Evolutionary conservation across 2,888 invertebrate genomes (phyloP), one percentile per base, ranked within the genome.

Genomic region (Eustalomyia histrio): DNA sequence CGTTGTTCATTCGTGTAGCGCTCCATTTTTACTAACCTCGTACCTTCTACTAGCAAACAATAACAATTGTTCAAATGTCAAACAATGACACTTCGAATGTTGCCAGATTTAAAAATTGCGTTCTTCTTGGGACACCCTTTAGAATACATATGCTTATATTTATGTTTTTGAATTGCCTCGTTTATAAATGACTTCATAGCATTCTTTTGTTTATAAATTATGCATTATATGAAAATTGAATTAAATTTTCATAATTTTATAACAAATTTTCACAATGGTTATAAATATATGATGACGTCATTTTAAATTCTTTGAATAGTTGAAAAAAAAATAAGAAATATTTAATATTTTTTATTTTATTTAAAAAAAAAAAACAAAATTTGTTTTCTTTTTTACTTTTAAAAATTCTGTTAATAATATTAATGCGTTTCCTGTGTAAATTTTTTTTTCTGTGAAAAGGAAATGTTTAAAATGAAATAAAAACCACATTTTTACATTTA

Each of bases 151-250:
- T 35, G 35, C 10, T 35, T 43, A 12, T 43, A 43, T 43, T 35
- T n/a, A 69, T 50, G 35, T 35, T 63, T 52, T 12, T 35, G 71
- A 72, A 72, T 60, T 76, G 76, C 57, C 63, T 24, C 35, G 14
- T 60, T 74, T 43, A 17, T 74, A 52, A 65, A 60, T 61, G 65
- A 58, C 58, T 76, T 67, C 50, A 68, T 52, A 35, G 61, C 39
- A 80, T 72, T 80, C 72, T 33, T 76, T 76, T 76, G 68, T 76
- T 76, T 68, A 75, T 72, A 72, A 75, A 75, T 75, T 80, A 71
- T 80, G 71, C 71, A 75, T 50, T 57, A 67, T 67, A 67, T 75
- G 57, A 67, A 80, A 72, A 75, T 75, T 80, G 61, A 67, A 80
- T 80, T 75, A 75, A 76, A 50, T 67, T 71, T 55, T 80, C 61